Conservation (phyloP, 2,113 vertebrate genomes). For the Bettongia penicillata region DNA sequence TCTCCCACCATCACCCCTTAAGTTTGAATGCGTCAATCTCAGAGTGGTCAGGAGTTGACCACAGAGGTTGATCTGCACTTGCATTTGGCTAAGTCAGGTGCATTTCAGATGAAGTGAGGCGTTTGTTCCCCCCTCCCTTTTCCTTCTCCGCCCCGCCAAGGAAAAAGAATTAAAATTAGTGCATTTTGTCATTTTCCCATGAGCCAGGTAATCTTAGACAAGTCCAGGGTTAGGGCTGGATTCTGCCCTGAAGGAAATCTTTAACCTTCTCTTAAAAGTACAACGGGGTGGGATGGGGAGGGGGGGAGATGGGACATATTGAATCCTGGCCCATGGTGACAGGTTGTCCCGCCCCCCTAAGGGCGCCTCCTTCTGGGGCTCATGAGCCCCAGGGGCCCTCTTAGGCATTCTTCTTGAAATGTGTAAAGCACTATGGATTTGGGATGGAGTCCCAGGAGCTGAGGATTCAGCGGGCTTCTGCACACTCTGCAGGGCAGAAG, state of each 20-base stretch:
- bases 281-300: slow-evolving; percentile 9
- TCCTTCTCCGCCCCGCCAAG: too few species aligned
- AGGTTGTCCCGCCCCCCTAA: slow-evolving; percentile 52
- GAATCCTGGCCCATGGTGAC: slow-evolving; percentile 46
- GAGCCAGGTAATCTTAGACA: not conserved
- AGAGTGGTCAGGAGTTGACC: not conserved
- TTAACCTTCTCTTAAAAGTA: slow-evolving; percentile 28
- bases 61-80: not conserved
- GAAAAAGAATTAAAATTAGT: not conserved
- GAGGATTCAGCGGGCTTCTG: slow-evolving; percentile 83
- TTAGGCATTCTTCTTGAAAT: slow-evolving; percentile 74
- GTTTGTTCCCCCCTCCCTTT: not conserved
- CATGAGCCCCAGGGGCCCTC: slow-evolving; percentile 71
- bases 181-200: not conserved
- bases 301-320: slow-evolving; percentile 37
- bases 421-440: slow-evolving; percentile 81
- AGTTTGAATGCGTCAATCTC: slow-evolving; percentile 9
- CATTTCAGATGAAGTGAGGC: not conserved
- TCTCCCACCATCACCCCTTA: not conserved
- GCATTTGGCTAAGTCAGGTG: not conserved
- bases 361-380: slow-evolving; percentile 55
- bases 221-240: not conserved
- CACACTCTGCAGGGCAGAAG: slow-evolving; percentile 94
- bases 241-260: slow-evolving; percentile 29
- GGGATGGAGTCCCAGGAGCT: slow-evolving; percentile 85